Evolutionary conservation across 2,113 vertebrate genomes (phyloP), one percentile per base, ranked within the genome.

Genomic region (Macquaria ambigua): DNA sequence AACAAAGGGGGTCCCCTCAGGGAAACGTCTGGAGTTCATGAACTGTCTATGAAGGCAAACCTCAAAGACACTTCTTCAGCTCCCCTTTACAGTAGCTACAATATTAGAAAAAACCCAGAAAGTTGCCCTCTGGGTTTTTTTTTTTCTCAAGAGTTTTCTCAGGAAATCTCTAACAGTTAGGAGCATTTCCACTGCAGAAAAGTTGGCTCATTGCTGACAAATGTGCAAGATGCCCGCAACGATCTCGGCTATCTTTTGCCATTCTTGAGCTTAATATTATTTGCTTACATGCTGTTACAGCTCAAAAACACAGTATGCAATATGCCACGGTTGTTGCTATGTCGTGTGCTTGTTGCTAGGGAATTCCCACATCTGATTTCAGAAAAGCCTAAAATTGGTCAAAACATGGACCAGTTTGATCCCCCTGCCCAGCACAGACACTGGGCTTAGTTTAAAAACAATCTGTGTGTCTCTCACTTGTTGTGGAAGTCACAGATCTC

Each of bases 401-500:
- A 16, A 23, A 55, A 55, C 41, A 20, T 4, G 8, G 23, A 56
- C 3, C 63, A 14, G 39, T 25, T 43, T 16, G 41, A 68, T 8
- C 9, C 58, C 15, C 58, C 58, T 31, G 14, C 12, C 58, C 50
- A 20, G 50, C 18, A 52, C 16, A 20, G 18, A 52, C 3, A 25
- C 28, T n/a, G 18, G 10, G 2, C 48, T 39, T 8, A 12, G 11
- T 39, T 16, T 5, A 21, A 3, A 73, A 55, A 55, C 4, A 11
- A 25, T 53, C 18, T 8, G 21, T 3, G 52, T 28, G 48, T 10
- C 52, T 55, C 97, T 86, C 95, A 99, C 98, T 98, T 99, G 96
- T 95, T 99, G 92, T 99, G 98, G 91, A 99, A 99, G 91, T 99
- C 98, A 48, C 97, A 99, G 82, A 99, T 98, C 79, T 99, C 97